These are phyloP conservation scores for Therioaphis trifolii DNA, from an alignment of 2,888 invertebrate species.

Conservation along the genomic window DNA sequence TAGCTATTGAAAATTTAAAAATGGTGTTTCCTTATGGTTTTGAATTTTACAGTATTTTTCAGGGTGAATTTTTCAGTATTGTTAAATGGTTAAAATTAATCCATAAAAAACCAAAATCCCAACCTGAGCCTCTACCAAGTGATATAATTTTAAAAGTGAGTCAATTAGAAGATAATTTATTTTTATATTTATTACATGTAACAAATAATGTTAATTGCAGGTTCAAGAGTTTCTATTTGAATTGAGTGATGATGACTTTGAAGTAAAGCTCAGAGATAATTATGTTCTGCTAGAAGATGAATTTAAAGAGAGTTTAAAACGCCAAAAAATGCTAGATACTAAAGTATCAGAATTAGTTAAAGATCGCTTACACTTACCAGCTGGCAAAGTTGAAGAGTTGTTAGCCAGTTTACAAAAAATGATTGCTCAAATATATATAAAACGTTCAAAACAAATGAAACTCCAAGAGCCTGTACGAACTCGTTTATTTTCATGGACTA, in stretches of 20 bases:
- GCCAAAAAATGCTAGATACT: constrained; percentile 87
- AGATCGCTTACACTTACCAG: constrained; percentile 84
- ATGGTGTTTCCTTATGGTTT: constrained; percentile 88
- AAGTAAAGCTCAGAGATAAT: constrained; percentile 94
- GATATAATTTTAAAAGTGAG: constrained; percentile 88
- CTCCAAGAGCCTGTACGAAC: constrained; percentile 76
- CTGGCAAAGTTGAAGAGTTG: constrained; percentile 88
- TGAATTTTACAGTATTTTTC: constrained; percentile 86
- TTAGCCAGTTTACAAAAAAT: constrained; percentile 87
- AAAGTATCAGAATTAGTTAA: constrained; percentile 86
- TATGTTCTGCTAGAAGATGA: constrained; percentile 96
- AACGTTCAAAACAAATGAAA: constrained; percentile 83
- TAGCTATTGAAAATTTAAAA: constrained; percentile 76
- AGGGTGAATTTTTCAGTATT: constrained; percentile 88
- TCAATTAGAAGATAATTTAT: not conserved
- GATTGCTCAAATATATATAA: constrained; percentile 95
- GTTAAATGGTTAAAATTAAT: constrained; percentile 94
- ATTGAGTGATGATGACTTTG: constrained; percentile 97
- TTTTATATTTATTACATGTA: not conserved
- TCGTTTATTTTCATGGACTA: constrained; percentile 86
- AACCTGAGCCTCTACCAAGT: constrained; percentile 79
- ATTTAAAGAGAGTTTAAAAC: constrained; percentile 90
- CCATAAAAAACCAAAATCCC: constrained; percentile 71
- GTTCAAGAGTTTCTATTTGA: constrained; percentile 89
- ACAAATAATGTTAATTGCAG: constrained; percentile 69